Evolutionary conservation across 1,140 invertebrate species (phyloP).

Genomic region (Leptinotarsa defecta): DNA sequence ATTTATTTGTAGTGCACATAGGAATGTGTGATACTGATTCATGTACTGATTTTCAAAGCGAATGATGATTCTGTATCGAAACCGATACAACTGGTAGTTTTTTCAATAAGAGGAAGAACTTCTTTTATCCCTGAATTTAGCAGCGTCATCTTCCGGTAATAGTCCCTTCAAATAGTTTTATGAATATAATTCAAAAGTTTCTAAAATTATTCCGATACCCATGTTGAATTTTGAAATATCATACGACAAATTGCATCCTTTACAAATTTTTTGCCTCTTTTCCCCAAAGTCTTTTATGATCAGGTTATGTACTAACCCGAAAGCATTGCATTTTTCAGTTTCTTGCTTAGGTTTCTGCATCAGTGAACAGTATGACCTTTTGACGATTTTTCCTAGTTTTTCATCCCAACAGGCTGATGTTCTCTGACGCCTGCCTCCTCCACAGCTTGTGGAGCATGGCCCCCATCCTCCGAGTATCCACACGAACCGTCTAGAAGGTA

Average conservation of each 20-base stretch:
- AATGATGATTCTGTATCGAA: too few species aligned
- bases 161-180: too few species aligned
- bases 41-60: too few species aligned
- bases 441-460: constrained; percentile 62
- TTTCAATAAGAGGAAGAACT: too few species aligned
- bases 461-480: constrained; percentile 64
- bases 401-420: constrained; percentile 60
- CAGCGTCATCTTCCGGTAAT: too few species aligned
- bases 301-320: constrained; percentile 54
- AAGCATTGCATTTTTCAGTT: constrained; percentile 60
- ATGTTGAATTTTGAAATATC: not conserved
- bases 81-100: too few species aligned
- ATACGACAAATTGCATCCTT: not conserved
- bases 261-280: not conserved
- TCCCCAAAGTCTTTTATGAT: not conserved
- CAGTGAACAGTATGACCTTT: constrained; percentile 58
- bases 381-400: constrained; percentile 57
- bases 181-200: too few species aligned
- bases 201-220: not conserved
- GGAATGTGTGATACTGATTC: too few species aligned
- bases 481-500: constrained; percentile 55
- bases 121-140: too few species aligned
- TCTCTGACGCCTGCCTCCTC: constrained; percentile 59
- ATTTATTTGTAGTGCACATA: too few species aligned
- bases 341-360: constrained; percentile 55